phyloP scores from a whole-genome alignment of 2,888 invertebrate genomes.

The Schizotus pectinicornis region DNA sequence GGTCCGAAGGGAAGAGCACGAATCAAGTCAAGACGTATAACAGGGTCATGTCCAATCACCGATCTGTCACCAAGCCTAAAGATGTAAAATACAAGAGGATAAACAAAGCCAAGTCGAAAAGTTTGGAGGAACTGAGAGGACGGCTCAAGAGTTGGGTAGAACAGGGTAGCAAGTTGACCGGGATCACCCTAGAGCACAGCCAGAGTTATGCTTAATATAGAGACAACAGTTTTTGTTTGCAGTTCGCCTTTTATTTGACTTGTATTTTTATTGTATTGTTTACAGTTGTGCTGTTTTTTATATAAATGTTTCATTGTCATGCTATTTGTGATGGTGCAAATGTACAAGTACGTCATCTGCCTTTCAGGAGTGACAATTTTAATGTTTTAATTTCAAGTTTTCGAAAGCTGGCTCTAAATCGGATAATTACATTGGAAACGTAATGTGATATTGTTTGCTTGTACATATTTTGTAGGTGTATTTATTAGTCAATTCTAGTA shows the following conservation, averaged over 20 bases:
- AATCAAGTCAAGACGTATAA: conserved; percentile 71
- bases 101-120: conserved; percentile 89
- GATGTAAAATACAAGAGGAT: conserved; percentile 91
- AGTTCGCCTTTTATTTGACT: conserved; percentile 2
- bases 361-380: too few species aligned
- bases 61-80: conserved; percentile 88
- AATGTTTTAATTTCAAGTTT: too few species aligned
- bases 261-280: conserved; percentile 2
- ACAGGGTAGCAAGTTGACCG: conserved; percentile 73
- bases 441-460: conserved; percentile 18
- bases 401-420: too few species aligned
- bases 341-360: too few species aligned
- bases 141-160: conserved; percentile 86
- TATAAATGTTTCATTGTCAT: not conserved
- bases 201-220: conserved; percentile 55
- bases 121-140: conserved; percentile 82
- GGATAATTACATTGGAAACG: not conserved
- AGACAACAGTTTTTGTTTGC: conserved; percentile 16
- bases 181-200: conserved; percentile 71
- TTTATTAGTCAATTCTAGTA: conserved; percentile 15
- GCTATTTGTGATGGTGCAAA: too few species aligned
- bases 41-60: conserved; percentile 88
- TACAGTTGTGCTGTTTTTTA: not conserved
- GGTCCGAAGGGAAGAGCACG: conserved; percentile 46
- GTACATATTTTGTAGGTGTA: conserved; percentile 12